Conservation (phyloP, 23 tunicate genomes). For the Botrylloides violaceus region DNA sequence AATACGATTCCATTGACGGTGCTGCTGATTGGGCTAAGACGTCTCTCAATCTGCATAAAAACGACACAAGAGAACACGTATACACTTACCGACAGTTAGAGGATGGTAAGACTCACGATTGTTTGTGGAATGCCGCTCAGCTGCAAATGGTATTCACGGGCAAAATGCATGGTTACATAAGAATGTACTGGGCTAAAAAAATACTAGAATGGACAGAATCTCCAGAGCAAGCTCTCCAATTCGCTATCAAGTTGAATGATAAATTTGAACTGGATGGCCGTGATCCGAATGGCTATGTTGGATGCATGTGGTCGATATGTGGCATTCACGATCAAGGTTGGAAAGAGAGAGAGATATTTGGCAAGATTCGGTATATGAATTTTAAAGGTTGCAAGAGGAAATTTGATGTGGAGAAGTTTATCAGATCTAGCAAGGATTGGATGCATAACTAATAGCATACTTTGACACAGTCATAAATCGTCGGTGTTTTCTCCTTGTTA, state of each 20-base stretch:
- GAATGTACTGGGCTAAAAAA: constrained; percentile 11
- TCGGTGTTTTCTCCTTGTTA: no score
- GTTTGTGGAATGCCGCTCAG: constrained; percentile 12
- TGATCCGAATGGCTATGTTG: constrained; percentile 14
- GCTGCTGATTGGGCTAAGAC: constrained; percentile 8
- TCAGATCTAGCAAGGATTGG: not conserved
- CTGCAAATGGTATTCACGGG: constrained; percentile 8
- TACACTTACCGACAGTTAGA: constrained; percentile 1
- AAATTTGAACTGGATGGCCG: constrained; percentile 1
- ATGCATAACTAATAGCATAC: constrained; percentile 1
- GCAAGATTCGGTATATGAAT: not conserved
- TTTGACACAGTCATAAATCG: no score
- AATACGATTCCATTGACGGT: constrained; percentile 5
- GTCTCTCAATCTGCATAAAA: not conserved
- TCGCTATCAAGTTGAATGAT: constrained; percentile 17
- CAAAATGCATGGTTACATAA: constrained; percentile 12
- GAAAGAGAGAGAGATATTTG: constrained; percentile 8
- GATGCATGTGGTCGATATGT: constrained; percentile 16
- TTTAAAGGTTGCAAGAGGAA: constrained; percentile 6
- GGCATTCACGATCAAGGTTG: constrained; percentile 12
- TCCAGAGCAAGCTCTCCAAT: constrained; percentile 2
- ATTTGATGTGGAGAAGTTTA: not conserved
- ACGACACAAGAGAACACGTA: not conserved
- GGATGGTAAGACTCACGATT: constrained; percentile 3
- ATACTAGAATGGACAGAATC: constrained; percentile 5